Evolutionary conservation across 2,797 vertebrate species (phyloP).

Genomic region (Alcedo atthis): DNA sequence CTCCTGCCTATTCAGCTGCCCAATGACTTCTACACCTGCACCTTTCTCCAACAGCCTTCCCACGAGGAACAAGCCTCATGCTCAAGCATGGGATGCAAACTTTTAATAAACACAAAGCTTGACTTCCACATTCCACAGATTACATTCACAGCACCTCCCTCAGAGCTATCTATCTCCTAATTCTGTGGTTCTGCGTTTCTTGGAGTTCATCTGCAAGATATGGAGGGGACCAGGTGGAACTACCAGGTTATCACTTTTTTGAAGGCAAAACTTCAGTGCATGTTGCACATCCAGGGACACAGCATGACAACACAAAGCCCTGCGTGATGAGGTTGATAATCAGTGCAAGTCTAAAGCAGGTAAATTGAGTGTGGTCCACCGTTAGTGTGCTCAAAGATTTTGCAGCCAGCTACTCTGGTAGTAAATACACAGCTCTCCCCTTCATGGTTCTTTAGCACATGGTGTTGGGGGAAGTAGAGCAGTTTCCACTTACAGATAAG

Average conservation of each 20-base stretch:
- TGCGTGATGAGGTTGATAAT: neutral
- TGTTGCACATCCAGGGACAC: constrained; percentile 30
- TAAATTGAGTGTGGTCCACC: constrained; percentile 34
- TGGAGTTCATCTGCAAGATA: accelerated
- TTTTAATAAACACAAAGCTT: accelerated
- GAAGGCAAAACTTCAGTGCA: neutral
- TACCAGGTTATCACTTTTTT: neutral
- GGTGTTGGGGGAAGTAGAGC: accelerated
- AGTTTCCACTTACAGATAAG: accelerated
- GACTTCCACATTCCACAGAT: accelerated
- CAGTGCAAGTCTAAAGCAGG: constrained; percentile 47
- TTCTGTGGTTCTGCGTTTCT: neutral
- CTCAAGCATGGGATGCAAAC: accelerated
- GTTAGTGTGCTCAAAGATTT: neutral
- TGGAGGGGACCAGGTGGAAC: too few relatives aligned
- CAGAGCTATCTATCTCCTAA: accelerated
- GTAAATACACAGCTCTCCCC: accelerated
- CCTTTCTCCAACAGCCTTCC: neutral
- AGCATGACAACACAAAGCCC: constrained; percentile 39
- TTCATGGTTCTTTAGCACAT: accelerated
- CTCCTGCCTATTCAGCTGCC: neutral
- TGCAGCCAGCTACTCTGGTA: neutral
- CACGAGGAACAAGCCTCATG: neutral
- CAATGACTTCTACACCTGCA: accelerated
- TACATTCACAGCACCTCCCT: neutral